phyloP scores from a whole-genome alignment of 2,113 vertebrate species.

The Polypterus bichir region DNA sequence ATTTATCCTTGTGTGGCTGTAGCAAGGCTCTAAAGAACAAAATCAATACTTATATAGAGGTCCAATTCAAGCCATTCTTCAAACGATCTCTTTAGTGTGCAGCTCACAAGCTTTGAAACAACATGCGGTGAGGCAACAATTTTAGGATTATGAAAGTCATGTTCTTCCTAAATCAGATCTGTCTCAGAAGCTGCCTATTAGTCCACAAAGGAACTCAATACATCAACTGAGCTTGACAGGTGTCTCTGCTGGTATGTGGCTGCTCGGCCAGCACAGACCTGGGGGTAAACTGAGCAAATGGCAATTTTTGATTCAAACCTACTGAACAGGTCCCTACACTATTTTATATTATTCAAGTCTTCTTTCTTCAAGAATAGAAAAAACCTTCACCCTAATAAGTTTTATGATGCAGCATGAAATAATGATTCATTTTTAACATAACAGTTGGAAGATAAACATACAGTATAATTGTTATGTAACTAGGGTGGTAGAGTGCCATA shows the following conservation, averaged over 20 bases:
- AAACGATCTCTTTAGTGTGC: constrained; percentile 22
- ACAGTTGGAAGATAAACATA: no score
- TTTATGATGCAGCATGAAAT: no score
- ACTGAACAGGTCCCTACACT: no score
- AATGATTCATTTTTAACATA: no score
- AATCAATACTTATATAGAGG: constrained; percentile 34
- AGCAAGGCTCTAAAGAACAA: constrained; percentile 29
- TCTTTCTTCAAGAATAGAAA: no score
- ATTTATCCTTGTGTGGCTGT: constrained; percentile 26
- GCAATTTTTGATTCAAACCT: constrained; percentile 1
- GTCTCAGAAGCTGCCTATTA: constrained; percentile 10
- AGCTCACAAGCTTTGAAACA: constrained; percentile 25
- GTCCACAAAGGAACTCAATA: constrained; percentile 15
- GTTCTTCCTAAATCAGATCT: constrained; percentile 24
- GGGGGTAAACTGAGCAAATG: not conserved
- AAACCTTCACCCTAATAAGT: no score
- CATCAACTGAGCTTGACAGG: constrained; percentile 22
- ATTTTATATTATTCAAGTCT: no score
- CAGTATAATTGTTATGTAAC: no score
- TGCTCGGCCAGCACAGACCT: constrained; percentile 7
- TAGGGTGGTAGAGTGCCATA: no score
- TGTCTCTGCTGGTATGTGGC: constrained; percentile 15
- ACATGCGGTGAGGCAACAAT: constrained; percentile 12
- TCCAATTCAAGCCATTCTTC: constrained; percentile 26
- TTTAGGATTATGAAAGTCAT: constrained; percentile 18